Percentiles rank a stretch among this genome's conserved stretches.
Conservation (phyloP, 2,113 vertebrate genomes). For the Corythornis cristatus region DNA sequence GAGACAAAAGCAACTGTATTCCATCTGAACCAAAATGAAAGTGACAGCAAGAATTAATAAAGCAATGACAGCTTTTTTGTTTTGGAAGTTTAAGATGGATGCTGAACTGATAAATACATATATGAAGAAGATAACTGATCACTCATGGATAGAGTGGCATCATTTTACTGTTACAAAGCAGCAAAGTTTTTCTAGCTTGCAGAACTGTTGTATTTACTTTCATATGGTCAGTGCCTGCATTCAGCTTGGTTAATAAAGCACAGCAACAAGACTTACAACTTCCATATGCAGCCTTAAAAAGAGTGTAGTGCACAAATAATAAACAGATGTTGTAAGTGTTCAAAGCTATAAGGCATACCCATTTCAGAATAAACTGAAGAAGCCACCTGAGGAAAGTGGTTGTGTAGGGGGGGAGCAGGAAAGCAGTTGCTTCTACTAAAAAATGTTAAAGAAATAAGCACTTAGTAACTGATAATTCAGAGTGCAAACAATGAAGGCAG, state of each 20-base stretch:
- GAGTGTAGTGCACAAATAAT: conserved; percentile 36
- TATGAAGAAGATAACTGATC: background rate
- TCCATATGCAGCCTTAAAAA: conserved; percentile 37
- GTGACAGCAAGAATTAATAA: background rate
- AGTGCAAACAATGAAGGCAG: background rate
- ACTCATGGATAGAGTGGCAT: background rate
- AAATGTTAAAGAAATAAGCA: background rate
- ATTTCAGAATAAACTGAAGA: background rate
- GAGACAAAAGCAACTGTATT: background rate
- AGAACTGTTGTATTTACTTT: conserved; percentile 9
- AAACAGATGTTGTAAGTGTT: conserved; percentile 48
- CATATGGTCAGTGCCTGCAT: conserved; percentile 18
- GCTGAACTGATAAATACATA: background rate
- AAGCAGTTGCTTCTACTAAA: background rate
- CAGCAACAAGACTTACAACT: conserved; percentile 28
- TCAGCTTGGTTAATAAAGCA: conserved; percentile 31
- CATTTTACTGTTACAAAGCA: background rate
- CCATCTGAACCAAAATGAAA: background rate
- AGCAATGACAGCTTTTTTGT: background rate
- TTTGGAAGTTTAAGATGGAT: background rate
- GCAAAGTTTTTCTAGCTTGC: background rate
- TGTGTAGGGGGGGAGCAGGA: background rate
- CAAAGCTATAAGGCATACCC: background rate
- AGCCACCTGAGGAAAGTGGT: background rate
- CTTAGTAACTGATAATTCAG: background rate